These are phyloP conservation scores for Chrysogorgia sp. DNA, from an alignment of 92 coral and sea anemone species.

Conservation along the genomic window DNA sequence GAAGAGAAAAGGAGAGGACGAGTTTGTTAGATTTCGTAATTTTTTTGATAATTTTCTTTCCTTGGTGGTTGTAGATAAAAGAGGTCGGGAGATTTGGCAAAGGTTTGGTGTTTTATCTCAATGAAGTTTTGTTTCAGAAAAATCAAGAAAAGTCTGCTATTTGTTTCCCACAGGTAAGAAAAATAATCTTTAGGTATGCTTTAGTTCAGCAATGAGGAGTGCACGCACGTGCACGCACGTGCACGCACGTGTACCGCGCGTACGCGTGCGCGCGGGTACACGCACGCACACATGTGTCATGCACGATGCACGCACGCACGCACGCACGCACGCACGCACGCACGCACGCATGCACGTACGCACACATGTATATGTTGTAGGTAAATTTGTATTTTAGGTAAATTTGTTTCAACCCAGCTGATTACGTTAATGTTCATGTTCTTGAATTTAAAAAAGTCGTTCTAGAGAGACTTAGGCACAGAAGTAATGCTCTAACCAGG, in stretches of 20 bases:
- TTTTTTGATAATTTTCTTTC: neutral
- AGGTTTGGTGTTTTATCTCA: conserved; percentile 80
- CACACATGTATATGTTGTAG: too few species aligned
- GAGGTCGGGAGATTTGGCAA: conserved; percentile 55
- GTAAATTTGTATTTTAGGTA: too few species aligned
- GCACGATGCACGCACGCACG: neutral
- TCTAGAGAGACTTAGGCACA: too few species aligned
- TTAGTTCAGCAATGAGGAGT: neutral
- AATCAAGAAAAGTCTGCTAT: conserved; percentile 18
- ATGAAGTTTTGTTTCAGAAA: conserved; percentile 41
- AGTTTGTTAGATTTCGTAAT: neutral
- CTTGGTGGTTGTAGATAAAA: conserved; percentile 21
- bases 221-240: neutral
- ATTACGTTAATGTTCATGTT: too few species aligned
- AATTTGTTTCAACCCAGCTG: too few species aligned
- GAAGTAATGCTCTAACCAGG: too few species aligned
- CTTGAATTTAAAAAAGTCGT: too few species aligned
- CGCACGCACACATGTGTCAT: too few species aligned
- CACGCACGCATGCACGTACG: neutral
- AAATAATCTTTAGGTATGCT: too few species aligned
- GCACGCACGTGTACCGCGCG: neutral
- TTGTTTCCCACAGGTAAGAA: conserved; percentile 18
- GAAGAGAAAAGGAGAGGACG: too few species aligned
- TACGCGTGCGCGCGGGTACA: neutral
- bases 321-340: neutral